Evolutionary conservation across 1,140 invertebrate species (phyloP), one percentile per base, ranked within the genome.

Genomic region (Liolophura sinensis): DNA sequence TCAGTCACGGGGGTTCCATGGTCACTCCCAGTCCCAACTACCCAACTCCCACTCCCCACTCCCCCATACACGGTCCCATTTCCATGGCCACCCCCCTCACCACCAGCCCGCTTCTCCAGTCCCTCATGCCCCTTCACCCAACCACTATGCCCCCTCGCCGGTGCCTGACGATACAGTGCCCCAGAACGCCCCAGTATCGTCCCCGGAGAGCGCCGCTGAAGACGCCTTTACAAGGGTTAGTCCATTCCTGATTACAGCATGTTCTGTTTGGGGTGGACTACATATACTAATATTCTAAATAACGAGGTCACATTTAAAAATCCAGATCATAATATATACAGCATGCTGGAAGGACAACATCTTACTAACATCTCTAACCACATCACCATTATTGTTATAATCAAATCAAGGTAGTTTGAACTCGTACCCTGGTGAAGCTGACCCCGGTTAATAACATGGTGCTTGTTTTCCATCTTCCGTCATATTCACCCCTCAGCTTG

Each of bases 191-290:
- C 31, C 3, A 40, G 31, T 40, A 40, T 3, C 31, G 57, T 50
- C 58, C 20, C 52, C 67, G 24, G 65, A 54, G n/a, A 54, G n/a
- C 7, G 24, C 57, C 25, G 20, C 68, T 51, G 72, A 74, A 61
- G 72, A 74, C 59, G 69, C 69, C 54, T 74, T 74, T 60, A 67
- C 69, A 40, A 71, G 72, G 72, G 72, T 74, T 65, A 74, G 72
- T 74, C n/a, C 51, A 54, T 3, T 54, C n/a, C n/a, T 54, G 3
- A 54, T 24, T 40, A 40, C 31, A 40, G 31, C 31, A 40, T 40
- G 31, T 40, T 40, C 31, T 9, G 9, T 40, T 40, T 40, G 31
- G 31, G 31, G 31, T 40, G 31, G 31, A 40, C 31, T 40, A 9
- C 3, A 40, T 40, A 40, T 40, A 40, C 31, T 40, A 40, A 40